Conservation (phyloP, 2,888 invertebrate species). For the Cheilosia scutellata region DNA sequence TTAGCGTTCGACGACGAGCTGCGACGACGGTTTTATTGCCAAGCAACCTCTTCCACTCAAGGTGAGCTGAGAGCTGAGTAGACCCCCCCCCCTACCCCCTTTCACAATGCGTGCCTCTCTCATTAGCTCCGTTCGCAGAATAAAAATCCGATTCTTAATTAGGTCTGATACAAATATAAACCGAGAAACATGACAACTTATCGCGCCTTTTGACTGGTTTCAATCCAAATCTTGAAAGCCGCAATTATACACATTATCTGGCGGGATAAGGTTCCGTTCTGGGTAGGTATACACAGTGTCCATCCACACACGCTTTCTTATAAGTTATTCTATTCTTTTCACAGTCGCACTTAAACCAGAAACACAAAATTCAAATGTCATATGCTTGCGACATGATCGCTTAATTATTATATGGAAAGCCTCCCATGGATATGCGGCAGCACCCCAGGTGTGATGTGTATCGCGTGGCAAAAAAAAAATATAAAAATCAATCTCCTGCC, state of each 20-base stretch:
- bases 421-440: conserved; percentile 3
- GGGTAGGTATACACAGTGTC: not conserved
- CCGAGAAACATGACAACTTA: conserved; percentile 41
- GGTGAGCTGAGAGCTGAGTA: not conserved
- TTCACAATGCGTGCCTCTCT: not conserved
- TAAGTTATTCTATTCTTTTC: conserved; percentile 24
- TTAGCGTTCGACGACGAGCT: conserved; percentile 19
- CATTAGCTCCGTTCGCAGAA: not conserved
- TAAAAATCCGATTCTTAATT: conserved; percentile 23
- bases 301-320: not conserved
- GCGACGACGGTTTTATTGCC: conserved; percentile 13
- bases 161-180: conserved; percentile 9
- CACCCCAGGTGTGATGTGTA: conserved; percentile 35
- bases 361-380: conserved; percentile 45
- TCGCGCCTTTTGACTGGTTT: conserved; percentile 37
- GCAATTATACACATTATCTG: conserved; percentile 16
- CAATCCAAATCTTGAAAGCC: conserved; percentile 20
- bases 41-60: not conserved
- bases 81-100: not conserved
- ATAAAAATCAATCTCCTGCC: conserved; percentile 67
- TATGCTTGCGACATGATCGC: conserved; percentile 43
- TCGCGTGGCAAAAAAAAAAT: conserved; percentile 36
- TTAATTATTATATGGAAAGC: conserved; percentile 45
- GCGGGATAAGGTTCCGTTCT: conserved; percentile 6
- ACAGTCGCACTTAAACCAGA: not conserved